Conservation (phyloP, 2,797 vertebrate species). For the Clamator glandarius region DNA sequence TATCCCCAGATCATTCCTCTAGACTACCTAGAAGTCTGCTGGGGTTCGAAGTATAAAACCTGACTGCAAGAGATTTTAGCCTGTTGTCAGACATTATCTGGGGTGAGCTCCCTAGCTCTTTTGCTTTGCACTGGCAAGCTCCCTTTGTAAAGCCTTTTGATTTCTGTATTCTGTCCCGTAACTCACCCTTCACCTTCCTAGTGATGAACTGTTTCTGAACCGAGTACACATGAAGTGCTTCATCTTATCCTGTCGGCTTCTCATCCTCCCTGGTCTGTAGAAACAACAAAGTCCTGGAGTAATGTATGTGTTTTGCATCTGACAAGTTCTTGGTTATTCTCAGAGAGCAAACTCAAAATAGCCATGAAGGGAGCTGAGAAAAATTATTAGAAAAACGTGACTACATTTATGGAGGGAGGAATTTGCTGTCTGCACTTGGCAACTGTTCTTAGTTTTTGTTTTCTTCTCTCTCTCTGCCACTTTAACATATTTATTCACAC, state of each 20-base stretch:
- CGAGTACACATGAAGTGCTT: background rate
- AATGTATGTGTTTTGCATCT: fast-evolving
- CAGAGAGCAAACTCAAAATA: background rate
- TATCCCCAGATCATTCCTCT: background rate
- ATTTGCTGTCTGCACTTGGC: background rate
- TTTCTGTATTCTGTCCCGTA: background rate
- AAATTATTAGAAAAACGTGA: fast-evolving
- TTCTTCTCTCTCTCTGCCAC: background rate
- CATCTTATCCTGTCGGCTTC: background rate
- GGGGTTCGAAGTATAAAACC: background rate
- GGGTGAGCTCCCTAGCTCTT: fast-evolving
- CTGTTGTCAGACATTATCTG: background rate
- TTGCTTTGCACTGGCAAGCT: background rate
- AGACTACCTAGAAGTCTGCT: background rate
- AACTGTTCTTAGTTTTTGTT: background rate
- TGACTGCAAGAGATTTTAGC: background rate
- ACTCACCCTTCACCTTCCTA: background rate
- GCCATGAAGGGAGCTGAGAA: background rate
- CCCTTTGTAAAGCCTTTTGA: background rate
- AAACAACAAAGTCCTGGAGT: background rate
- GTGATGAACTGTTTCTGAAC: background rate
- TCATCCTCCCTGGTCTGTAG: background rate
- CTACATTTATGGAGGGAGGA: background rate
- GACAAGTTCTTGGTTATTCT: background rate
- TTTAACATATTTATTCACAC: background rate